Base-by-base conservation (phyloP, 2,888 invertebrate genomes). In the Euzetes globulus region DNA sequence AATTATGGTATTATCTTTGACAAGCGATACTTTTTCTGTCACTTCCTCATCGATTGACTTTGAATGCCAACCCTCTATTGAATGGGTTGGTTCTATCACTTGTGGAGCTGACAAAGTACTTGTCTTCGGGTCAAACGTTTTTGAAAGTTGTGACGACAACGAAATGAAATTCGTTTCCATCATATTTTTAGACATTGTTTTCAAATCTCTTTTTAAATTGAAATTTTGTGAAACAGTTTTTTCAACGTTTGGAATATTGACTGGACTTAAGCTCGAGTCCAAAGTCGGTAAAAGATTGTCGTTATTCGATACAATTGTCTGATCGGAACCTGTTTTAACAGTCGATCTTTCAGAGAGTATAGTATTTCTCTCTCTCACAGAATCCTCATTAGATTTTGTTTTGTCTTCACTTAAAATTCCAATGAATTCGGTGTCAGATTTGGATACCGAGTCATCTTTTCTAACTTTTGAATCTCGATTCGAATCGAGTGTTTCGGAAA, bases 221-320 rank as follows among this genome's bases (percentile, higher is more conserved):
- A 63, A 29, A 9, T 29, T 15, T 63, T 63, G 63, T 9, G 33
- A 27, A 11, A 22, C 63, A 29, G 63, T 63, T 63, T 63, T 63
- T 9, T 29, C 63, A 7, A 63, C 63, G 17, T 29, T 63, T 22
- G 63, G 63, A 63, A 63, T 63, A 33, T 33, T 29, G 17, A n/a
- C 13, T 17, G 6, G 7, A 27, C 11, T 60, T 13, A 63, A 15
- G 29, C 63, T 63, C 25, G 63, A 63, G 17, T 27, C 63, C 25
- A 63, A 33, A 29, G 63, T 63, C 13, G 63, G 63, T 17, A n/a
- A 63, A 63, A 63, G 17, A 47, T 47, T 47, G 13, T 47, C 47
- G 13, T 47, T n/a, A 47, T 47, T 47, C 13, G 47, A 3, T 3
- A 47, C 7, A 47, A 47, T 63, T 7, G 15, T 17, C 13, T 33